Percentiles rank a stretch among this genome's conserved stretches.
phyloP scores from a whole-genome alignment of 2,113 vertebrate species.

The Larimichthys crocea region DNA sequence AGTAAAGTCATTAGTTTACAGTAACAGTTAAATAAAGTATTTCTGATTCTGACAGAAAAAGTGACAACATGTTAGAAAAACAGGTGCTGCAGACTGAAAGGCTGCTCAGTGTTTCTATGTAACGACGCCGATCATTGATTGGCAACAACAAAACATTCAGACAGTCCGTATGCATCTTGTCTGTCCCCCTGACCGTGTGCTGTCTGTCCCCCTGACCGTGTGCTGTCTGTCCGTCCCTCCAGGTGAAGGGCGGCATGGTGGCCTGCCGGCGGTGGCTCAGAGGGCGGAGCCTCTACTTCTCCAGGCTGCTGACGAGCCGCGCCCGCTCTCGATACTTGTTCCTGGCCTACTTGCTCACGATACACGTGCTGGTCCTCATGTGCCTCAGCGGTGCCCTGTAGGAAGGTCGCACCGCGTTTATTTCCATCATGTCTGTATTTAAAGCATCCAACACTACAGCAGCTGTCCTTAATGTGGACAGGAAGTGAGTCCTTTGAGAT shows the following conservation, averaged over 20 bases:
- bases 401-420: conserved; percentile 9
- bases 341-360: conserved; percentile 85
- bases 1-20: too few relatives aligned
- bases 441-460: conserved; percentile 12
- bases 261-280: conserved; percentile 87
- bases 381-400: conserved; percentile 88
- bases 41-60: too few relatives aligned
- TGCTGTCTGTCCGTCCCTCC: neutral
- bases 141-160: too few relatives aligned
- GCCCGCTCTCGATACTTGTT: conserved; percentile 89
- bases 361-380: conserved; percentile 88
- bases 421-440: neutral
- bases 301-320: conserved; percentile 87
- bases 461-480: too few relatives aligned
- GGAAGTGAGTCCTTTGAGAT: too few relatives aligned
- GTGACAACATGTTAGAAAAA: too few relatives aligned
- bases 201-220: neutral
- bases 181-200: neutral
- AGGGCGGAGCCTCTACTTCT: conserved; percentile 90
- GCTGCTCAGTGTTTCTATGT: too few relatives aligned
- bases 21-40: too few relatives aligned
- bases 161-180: too few relatives aligned
- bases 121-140: too few relatives aligned
- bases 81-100: too few relatives aligned
- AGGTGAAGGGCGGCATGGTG: conserved; percentile 88